Conservation (phyloP, 1,140 invertebrate species). For the Drosophila lacertosa region DNA sequence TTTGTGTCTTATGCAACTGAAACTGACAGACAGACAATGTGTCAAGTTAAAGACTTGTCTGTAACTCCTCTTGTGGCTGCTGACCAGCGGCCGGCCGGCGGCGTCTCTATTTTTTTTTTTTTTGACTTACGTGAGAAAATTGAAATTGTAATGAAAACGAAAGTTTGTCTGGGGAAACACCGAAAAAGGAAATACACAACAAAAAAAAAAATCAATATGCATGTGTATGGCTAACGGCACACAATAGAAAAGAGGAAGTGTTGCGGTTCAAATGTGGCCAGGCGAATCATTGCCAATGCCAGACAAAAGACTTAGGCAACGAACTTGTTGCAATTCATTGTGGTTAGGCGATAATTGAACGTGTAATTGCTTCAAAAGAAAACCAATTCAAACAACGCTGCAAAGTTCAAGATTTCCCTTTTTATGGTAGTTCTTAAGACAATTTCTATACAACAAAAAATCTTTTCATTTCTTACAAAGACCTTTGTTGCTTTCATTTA, state of each 20-base stretch:
- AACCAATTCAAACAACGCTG: no score
- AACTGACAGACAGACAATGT: constrained; percentile 42
- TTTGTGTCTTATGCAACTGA: constrained; percentile 46
- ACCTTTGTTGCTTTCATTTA: neutral
- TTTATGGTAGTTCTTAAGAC: neutral
- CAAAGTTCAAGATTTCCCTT: no score
- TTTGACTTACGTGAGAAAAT: constrained; percentile 42
- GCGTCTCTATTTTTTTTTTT: no score
- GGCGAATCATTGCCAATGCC: constrained; percentile 6
- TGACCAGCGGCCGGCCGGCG: constrained; percentile 22
- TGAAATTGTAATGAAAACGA: constrained; percentile 49
- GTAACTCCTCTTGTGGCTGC: constrained; percentile 1
- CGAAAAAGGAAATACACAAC: constrained; percentile 20
- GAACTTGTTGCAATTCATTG: constrained; percentile 50
- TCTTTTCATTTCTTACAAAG: neutral
- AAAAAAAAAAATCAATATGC: constrained; percentile 28
- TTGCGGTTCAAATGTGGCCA: constrained; percentile 5
- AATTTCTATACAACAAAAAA: neutral
- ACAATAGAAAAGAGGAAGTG: constrained; percentile 27
- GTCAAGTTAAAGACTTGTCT: constrained; percentile 51
- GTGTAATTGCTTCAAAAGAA: neutral
- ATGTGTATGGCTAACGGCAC: constrained; percentile 22
- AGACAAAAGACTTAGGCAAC: constrained; percentile 73
- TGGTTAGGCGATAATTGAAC: neutral
- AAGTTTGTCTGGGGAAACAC: constrained; percentile 34